Evolutionary conservation across 2,797 vertebrate genomes (phyloP).

Genomic region (Lagorchestes hirsutus): DNA sequence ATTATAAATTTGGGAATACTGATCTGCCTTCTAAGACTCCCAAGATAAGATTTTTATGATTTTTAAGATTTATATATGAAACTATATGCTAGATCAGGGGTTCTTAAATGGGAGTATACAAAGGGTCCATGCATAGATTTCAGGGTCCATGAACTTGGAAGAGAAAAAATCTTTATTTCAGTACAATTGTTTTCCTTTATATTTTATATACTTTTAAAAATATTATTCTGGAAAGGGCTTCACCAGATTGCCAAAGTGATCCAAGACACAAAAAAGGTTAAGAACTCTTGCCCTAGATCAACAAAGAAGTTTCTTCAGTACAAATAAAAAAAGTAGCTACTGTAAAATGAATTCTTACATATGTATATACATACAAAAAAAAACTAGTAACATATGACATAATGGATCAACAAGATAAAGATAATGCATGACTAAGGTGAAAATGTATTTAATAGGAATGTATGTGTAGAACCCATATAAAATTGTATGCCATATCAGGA

Average conservation of each 20-base stretch:
- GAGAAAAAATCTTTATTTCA: not conserved
- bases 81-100: not conserved
- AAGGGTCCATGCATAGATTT: not conserved
- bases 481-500: too few species aligned
- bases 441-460: too few species aligned
- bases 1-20: constrained; percentile 34
- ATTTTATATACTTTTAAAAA: not conserved
- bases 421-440: not conserved
- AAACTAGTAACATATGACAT: not conserved
- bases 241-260: not conserved
- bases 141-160: not conserved
- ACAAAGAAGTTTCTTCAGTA: not conserved
- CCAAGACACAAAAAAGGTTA: not conserved
- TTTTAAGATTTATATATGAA: not conserved
- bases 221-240: not conserved
- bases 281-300: not conserved
- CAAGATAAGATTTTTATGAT: constrained; percentile 16
- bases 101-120: not conserved
- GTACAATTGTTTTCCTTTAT: not conserved
- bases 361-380: constrained; percentile 40
- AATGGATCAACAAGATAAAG: not conserved
- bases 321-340: not conserved
- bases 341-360: constrained; percentile 17
- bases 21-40: not conserved
- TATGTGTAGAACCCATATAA: too few species aligned